Base-by-base conservation (phyloP, 2,888 invertebrate genomes). In the Scaptomyza parva region DNA sequence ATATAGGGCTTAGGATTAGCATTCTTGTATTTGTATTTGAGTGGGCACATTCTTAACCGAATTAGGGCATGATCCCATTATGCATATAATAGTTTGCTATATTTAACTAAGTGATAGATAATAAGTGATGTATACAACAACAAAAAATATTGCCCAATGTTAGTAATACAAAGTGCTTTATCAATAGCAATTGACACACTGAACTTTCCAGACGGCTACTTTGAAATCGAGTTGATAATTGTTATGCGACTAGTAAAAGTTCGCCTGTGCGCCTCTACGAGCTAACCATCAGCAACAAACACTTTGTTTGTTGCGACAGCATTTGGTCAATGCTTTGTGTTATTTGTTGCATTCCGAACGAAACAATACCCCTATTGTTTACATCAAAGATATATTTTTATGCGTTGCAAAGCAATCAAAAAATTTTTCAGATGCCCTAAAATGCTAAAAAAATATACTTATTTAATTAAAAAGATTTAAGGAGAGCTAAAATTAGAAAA, bases 321-420 rank as follows among this genome's bases (percentile, higher is more conserved):
- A 45, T 28, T 54, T 30, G 47, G 26, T 44, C 54, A 55, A 47
- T 59, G 37, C 43, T 62, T 72, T 61, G 37, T 47, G 26, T 44
- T 54, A 20, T 24, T 30, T 39, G 3, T 33, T n/a, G 39, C n/a
- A 22, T 54, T n/a, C 8, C 11, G 9, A 44, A 8, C 12, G 1
- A 39, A 69, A 74, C 73, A 74, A 74, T 70, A 61, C 20, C 0
- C 6, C 48, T 70, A 58, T 74, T 74, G 73, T 74, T 73, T 4
- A 1, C 9, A 37, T 3, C 3, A 9, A 14, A 9, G 17, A 8
- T 1, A 37, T 17, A 17, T 17, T n/a, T 17, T 26, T 20, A 3
- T 2, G 12, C 6, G 20, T 5, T 4, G 6, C 22, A 28, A 51
- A 41, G 37, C 2, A 14, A 14, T 8, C 7, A 5, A 35, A 35